Base-by-base conservation (phyloP, 2,888 invertebrate genomes). In the Invenusta paracnida region DNA sequence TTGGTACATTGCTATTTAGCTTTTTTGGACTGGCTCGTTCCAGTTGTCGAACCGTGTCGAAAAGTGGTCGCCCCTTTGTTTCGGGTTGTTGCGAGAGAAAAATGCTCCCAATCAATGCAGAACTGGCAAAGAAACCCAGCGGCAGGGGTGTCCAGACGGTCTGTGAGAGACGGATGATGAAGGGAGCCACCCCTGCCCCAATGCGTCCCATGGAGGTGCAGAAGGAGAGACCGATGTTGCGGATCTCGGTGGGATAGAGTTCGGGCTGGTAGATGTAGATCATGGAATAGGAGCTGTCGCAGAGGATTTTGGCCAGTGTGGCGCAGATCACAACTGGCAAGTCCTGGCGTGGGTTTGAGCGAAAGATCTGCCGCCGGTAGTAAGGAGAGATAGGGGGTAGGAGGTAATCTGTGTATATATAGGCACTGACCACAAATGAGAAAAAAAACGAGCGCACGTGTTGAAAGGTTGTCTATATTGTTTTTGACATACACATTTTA, bases 241-340 rank as follows among this genome's bases (percentile, higher is more conserved):
- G 83, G 23, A 83, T n/a, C 30, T 25, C 83, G 5, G 83, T 83
- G 30, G 83, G 83, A 67, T 83, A 83, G 25, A 83, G 25, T 67
- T 83, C 23, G 67, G 83, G 28, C 66, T 83, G 48, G 48, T 48
- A 48, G 17, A 48, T 48, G 48, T 48, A 48, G 48, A 48, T 48
- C 48, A 48, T 48, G 5, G 48, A 48, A 48, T 48, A 48, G 11
- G 48, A 48, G 48, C 48, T 48, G 17, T 48, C 48, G 17, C 48
- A 48, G 17, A 48, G 48, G 48, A 48, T 48, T 17, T 48, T 48
- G 11, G 48, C 48, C 48, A 48, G 48, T 5, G 48, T 48, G 17
- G 48, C 48, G 11, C 5, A 48, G 48, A 48, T 48, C 17, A 48
- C 48, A 48, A 48, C 48, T 48, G 48, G 48, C 5, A 48, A 17